These are phyloP conservation scores for Drosophila orosa DNA, from an alignment of 1,140 invertebrate species.

Conservation along the genomic window DNA sequence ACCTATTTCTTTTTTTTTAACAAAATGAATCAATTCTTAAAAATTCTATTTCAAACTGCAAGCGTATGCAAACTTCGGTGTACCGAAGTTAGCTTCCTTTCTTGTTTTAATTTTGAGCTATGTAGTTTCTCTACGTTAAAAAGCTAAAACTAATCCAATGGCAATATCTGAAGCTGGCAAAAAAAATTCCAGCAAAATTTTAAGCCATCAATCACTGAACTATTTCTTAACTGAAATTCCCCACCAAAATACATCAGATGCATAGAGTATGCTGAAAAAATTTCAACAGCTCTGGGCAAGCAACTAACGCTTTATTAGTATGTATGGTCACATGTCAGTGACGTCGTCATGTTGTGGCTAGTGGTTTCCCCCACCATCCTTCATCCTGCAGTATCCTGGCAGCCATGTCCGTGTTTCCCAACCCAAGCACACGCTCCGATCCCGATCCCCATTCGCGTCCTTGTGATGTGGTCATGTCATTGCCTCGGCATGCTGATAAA, in stretches of 20 bases:
- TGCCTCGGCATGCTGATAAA: conserved; percentile 76
- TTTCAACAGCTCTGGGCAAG: conserved; percentile 41
- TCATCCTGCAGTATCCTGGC: conserved; percentile 23
- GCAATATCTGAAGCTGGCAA: neutral
- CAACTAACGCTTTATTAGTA: conserved; percentile 76
- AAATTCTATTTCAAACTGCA: too few relatives aligned
- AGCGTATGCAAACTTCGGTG: too few relatives aligned
- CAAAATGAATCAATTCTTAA: too few relatives aligned
- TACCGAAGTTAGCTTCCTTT: too few relatives aligned
- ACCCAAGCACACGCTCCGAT: conserved; percentile 5
- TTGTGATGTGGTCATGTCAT: conserved; percentile 80
- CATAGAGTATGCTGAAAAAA: conserved; percentile 34
- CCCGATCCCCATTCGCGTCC: conserved; percentile 25
- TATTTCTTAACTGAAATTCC: conserved; percentile 47
- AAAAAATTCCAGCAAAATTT: conserved; percentile 11
- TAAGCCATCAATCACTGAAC: conserved; percentile 35
- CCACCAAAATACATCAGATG: conserved; percentile 35
- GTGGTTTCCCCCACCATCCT: conserved; percentile 13
- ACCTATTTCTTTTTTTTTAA: too few relatives aligned
- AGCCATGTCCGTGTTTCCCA: conserved; percentile 38
- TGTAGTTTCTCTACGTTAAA: neutral
- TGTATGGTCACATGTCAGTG: conserved; percentile 66
- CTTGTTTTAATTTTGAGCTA: neutral
- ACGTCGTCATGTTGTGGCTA: conserved; percentile 66
- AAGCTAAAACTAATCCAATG: neutral